A percentile compares a stretch with the other conserved stretches of the same genome.
These are phyloP conservation scores for Diaperis boleti DNA, from an alignment of 2,888 invertebrate genomes.

Conservation along the genomic window DNA sequence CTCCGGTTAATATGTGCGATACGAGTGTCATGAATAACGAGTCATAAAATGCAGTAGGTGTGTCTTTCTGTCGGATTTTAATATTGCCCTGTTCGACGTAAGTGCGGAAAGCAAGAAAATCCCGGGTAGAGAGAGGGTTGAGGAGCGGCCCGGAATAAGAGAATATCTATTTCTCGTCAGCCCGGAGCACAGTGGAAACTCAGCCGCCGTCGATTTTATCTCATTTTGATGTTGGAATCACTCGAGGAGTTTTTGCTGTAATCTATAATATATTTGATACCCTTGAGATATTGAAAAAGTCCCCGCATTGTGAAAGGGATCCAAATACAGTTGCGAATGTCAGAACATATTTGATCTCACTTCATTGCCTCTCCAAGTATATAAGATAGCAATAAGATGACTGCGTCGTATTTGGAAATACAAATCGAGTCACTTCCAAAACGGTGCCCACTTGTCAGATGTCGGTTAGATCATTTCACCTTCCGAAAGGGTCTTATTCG, in stretches of 20 bases:
- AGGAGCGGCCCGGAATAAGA: slow-evolving; percentile 39
- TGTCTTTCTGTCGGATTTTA: slow-evolving; percentile 34
- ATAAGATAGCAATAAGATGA: slow-evolving; percentile 34
- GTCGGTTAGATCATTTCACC: slow-evolving; percentile 6
- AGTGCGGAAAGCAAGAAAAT: slow-evolving; percentile 35
- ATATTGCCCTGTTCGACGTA: slow-evolving; percentile 40
- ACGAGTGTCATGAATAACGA: slow-evolving; percentile 23
- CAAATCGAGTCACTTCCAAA: slow-evolving; percentile 26
- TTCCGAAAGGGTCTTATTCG: no score
- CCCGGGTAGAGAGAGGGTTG: slow-evolving; percentile 26
- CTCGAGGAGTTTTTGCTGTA: slow-evolving; percentile 54
- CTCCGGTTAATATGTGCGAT: slow-evolving; percentile 15
- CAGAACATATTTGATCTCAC: slow-evolving; percentile 48
- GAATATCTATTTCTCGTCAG: slow-evolving; percentile 50
- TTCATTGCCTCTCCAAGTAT: slow-evolving; percentile 39
- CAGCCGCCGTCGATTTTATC: slow-evolving; percentile 52
- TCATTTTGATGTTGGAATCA: slow-evolving; percentile 53
- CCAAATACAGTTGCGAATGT: slow-evolving; percentile 49
- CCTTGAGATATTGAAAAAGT: slow-evolving; percentile 57
- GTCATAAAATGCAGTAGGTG: slow-evolving; percentile 37
- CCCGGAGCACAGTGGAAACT: slow-evolving; percentile 48
- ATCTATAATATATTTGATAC: slow-evolving; percentile 58
- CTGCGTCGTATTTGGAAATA: slow-evolving; percentile 30
- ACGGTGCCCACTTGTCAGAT: slow-evolving; percentile 8
- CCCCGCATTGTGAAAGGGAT: slow-evolving; percentile 49